These are phyloP conservation scores for Bombus sylvicola DNA, from an alignment of 1,140 invertebrate genomes.

Conservation along the genomic window DNA sequence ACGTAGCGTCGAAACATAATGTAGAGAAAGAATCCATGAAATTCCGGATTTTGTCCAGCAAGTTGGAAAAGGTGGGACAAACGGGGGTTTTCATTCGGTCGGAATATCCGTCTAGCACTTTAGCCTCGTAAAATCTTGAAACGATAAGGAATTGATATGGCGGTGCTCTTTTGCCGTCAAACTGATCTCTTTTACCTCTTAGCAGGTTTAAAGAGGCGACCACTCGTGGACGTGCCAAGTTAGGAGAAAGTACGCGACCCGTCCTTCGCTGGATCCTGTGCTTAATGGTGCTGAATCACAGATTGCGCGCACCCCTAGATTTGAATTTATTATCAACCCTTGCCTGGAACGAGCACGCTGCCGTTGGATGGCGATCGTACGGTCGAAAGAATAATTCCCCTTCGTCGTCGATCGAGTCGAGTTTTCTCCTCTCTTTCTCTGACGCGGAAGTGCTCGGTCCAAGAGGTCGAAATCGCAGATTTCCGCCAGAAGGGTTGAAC, in stretches of 20 bases:
- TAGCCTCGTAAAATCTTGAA: not conserved
- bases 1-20: not conserved
- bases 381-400: slow-evolving; percentile 68
- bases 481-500: slow-evolving; percentile 18
- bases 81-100: too few relatives aligned
- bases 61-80: not conserved
- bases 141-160: slow-evolving; percentile 23
- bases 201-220: slow-evolving; percentile 59
- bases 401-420: slow-evolving; percentile 53
- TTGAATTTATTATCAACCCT: slow-evolving; percentile 81
- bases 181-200: slow-evolving; percentile 62
- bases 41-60: not conserved
- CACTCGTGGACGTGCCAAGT: slow-evolving; percentile 71
- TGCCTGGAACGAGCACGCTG: slow-evolving; percentile 70
- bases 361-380: slow-evolving; percentile 67
- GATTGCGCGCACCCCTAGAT: slow-evolving; percentile 80
- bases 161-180: slow-evolving; percentile 22
- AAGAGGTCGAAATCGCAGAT: slow-evolving; percentile 40
- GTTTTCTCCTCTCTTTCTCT: not conserved
- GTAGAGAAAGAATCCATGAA: not conserved
- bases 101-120: not conserved
- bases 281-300: slow-evolving; percentile 83
- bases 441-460: not conserved
- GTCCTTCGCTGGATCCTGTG: slow-evolving; percentile 77
- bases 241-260: slow-evolving; percentile 64